These are phyloP conservation scores for Crotalus tigris DNA, from an alignment of 2,113 vertebrate genomes.

Conservation along the genomic window DNA sequence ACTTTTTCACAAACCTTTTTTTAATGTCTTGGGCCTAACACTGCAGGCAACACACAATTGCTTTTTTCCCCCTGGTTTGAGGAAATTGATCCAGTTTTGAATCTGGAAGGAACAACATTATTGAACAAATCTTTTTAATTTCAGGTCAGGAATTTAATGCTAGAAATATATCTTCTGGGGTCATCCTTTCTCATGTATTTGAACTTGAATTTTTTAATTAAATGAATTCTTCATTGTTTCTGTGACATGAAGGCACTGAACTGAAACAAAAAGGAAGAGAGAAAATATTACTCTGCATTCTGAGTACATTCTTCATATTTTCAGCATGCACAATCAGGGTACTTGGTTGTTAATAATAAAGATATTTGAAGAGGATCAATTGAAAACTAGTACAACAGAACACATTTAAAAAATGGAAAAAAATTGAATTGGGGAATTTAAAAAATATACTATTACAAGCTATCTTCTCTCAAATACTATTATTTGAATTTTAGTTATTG, in stretches of 20 bases:
- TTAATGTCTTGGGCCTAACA: background rate
- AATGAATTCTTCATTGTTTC: constrained; percentile 8
- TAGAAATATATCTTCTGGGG: background rate
- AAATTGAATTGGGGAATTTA: background rate
- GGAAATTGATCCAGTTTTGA: background rate
- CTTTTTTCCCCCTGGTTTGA: background rate
- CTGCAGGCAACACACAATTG: background rate
- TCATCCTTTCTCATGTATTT: constrained; percentile 24
- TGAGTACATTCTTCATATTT: background rate
- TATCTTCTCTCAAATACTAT: background rate
- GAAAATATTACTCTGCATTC: background rate
- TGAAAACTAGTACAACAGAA: background rate
- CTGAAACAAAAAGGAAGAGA: background rate
- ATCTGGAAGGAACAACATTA: background rate
- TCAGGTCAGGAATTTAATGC: background rate
- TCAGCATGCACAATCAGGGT: background rate
- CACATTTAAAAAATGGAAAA: background rate
- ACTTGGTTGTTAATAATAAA: background rate
- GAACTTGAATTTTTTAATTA: background rate
- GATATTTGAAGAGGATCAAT: background rate
- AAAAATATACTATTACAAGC: background rate
- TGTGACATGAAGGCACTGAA: background rate
- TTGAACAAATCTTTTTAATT: constrained; percentile 25
- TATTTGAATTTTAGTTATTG: background rate
- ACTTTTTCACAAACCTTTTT: background rate